Conservation (phyloP, 2,113 vertebrate genomes). For the Ctenodactylus gundi region DNA sequence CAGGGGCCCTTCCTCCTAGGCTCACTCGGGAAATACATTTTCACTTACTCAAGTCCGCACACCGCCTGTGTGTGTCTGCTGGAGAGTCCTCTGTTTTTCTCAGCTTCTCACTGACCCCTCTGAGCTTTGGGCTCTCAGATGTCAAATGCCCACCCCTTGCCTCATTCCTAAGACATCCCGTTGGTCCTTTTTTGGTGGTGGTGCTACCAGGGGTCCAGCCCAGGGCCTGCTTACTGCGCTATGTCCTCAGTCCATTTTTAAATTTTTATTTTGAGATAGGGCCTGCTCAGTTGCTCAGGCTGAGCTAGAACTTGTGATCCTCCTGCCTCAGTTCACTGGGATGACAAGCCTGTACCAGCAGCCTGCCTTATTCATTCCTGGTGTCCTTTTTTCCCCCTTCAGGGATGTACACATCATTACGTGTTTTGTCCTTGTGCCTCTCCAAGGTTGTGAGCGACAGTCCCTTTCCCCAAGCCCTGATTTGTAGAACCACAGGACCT, state of each 20-base stretch:
- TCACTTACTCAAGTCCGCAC: not conserved
- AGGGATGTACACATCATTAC: too few relatives aligned
- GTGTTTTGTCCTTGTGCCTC: not conserved
- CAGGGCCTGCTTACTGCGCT: too few relatives aligned
- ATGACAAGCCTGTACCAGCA: too few relatives aligned
- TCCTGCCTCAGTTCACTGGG: too few relatives aligned
- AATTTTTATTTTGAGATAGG: too few relatives aligned
- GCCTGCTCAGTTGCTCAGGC: too few relatives aligned
- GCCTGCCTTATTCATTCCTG: too few relatives aligned
- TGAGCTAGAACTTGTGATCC: too few relatives aligned
- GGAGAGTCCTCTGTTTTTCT: not conserved
- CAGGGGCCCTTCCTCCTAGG: not conserved
- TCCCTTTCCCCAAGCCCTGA: not conserved
- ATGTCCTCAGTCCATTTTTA: too few relatives aligned
- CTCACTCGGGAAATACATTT: slow-evolving; percentile 45
- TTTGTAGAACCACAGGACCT: not conserved
- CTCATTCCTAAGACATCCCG: not conserved
- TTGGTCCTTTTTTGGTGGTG: not conserved
- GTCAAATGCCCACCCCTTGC: not conserved
- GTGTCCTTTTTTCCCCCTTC: not conserved
- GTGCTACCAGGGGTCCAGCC: too few relatives aligned
- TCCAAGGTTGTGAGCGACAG: not conserved
- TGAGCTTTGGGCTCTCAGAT: not conserved
- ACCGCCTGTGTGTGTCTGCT: not conserved
- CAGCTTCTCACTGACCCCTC: not conserved